These are phyloP conservation scores for Pseudochirops corinnae DNA, from an alignment of 2,797 vertebrate species.

Conservation along the genomic window DNA sequence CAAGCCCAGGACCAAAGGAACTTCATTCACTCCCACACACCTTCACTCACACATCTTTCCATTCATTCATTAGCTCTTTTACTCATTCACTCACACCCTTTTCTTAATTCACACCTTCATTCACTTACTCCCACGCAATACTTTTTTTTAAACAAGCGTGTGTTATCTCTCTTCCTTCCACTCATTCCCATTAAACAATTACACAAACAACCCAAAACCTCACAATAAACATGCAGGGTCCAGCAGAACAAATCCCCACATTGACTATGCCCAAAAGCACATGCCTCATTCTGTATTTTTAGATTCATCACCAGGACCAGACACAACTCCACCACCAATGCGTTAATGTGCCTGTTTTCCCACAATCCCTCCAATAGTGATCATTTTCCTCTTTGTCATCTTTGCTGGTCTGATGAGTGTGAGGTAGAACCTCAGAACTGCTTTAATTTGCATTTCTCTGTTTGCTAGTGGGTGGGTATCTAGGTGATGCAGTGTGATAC, in stretches of 20 bases:
- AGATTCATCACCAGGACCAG: not conserved
- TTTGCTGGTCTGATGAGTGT: not conserved
- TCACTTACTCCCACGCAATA: not conserved
- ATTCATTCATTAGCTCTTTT: not conserved
- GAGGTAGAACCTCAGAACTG: not conserved
- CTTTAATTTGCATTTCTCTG: not conserved
- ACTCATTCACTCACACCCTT: not conserved
- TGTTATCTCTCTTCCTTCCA: not conserved
- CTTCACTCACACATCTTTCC: not conserved
- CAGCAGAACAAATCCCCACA: not conserved
- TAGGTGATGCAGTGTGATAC: not conserved
- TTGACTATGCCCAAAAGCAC: not conserved
- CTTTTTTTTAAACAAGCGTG: not conserved
- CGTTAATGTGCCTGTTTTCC: not conserved
- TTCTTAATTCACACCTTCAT: not conserved
- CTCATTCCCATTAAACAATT: not conserved
- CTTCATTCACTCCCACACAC: not conserved
- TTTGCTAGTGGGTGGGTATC: not conserved
- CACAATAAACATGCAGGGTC: not conserved
- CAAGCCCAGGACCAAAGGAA: not conserved
- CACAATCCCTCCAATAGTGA: not conserved
- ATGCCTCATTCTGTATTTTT: not conserved
- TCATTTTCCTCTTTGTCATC: not conserved
- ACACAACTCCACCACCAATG: not conserved
- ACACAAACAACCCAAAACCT: not conserved